Percentiles rank a stretch among this genome's conserved stretches.
Conservation (phyloP, 2,113 vertebrate genomes). For the Talpa occidentalis region DNA sequence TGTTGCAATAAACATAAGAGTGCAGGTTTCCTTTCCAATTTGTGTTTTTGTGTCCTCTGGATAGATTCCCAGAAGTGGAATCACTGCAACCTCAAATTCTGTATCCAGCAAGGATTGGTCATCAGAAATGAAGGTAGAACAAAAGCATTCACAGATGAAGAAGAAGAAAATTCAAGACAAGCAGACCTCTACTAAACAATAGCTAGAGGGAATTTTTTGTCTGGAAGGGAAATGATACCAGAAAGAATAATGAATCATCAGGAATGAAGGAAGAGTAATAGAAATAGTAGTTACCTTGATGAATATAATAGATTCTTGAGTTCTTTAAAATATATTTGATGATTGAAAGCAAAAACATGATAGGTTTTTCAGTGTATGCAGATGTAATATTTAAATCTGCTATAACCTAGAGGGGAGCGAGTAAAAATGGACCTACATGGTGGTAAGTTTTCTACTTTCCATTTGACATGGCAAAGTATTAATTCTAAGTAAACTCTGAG, state of each 20-base stretch:
- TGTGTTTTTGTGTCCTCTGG: no score
- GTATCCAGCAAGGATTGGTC: background rate
- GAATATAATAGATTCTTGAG: conserved; percentile 11
- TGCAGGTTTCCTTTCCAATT: no score
- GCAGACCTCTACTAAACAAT: background rate
- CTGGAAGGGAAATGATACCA: background rate
- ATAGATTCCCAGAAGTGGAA: no score
- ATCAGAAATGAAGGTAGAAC: background rate
- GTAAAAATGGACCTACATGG: background rate
- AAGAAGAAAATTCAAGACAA: background rate
- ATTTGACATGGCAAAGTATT: background rate
- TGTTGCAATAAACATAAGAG: no score
- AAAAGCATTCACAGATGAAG: background rate
- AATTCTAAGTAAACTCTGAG: background rate
- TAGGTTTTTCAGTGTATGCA: background rate
- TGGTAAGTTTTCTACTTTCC: background rate
- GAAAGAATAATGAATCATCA: background rate
- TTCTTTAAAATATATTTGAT: conserved; percentile 12
- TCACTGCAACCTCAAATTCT: background rate
- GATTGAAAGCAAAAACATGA: background rate
- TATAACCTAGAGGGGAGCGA: background rate
- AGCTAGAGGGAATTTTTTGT: background rate
- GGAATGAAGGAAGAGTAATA: background rate
- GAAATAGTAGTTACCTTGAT: background rate
- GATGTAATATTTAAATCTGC: background rate